phyloP scores from a whole-genome alignment of 2,888 invertebrate species.

The Drosophila bunnanda region DNA sequence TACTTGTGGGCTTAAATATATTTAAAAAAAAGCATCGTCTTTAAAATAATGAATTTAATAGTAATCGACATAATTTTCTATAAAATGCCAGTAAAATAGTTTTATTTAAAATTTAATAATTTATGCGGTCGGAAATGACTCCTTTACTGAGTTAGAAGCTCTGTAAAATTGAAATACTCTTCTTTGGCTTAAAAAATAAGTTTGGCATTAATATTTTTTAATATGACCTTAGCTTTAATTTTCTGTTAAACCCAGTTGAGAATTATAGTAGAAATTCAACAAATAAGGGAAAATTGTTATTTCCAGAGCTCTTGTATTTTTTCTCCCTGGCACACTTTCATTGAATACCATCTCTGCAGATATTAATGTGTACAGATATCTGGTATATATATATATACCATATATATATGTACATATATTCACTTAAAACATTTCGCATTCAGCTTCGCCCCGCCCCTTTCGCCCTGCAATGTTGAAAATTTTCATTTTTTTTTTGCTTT shows the following conservation, averaged over 20 bases:
- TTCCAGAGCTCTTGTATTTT: not conserved
- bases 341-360: conserved; percentile 7
- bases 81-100: not conserved
- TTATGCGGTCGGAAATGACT: no score
- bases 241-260: not conserved
- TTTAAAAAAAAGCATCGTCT: not conserved
- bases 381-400: not conserved
- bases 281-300: no score
- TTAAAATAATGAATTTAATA: no score
- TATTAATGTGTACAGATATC: conserved; percentile 17
- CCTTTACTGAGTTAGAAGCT: no score
- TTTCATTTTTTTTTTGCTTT: conserved; percentile 54
- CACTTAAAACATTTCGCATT: conserved; percentile 51
- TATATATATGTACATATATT: conserved; percentile 31
- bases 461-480: conserved; percentile 46
- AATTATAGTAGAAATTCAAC: not conserved
- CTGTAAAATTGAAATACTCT: no score
- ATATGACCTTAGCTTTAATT: rapidly evolving
- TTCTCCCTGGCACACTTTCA: conserved; percentile 23
- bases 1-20: not conserved
- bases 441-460: not conserved
- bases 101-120: no score
- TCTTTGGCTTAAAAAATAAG: no score
- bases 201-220: no score
- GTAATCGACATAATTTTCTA: no score